Percentiles rank a stretch among this genome's conserved stretches.
Evolutionary conservation across 1,140 invertebrate genomes (phyloP).

Genomic region (Nasonia longicornis): DNA sequence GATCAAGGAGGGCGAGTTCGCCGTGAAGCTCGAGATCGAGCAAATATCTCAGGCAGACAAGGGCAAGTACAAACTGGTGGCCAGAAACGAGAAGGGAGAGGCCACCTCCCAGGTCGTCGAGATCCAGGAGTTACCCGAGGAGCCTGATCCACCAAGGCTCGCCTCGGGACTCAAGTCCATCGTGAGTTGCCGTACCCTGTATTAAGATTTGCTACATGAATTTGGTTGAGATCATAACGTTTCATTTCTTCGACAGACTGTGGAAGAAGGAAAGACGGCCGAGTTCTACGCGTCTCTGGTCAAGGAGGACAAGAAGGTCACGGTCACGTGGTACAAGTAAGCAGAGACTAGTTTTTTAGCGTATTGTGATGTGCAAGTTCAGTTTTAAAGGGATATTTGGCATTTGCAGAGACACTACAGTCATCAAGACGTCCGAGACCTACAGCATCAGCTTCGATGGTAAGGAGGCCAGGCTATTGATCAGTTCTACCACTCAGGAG

Average conservation of each 20-base stretch:
- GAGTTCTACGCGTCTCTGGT: constrained; percentile 83
- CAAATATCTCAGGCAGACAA: constrained; percentile 83
- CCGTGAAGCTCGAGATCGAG: constrained; percentile 88
- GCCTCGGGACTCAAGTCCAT: constrained; percentile 79
- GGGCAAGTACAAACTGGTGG: constrained; percentile 90
- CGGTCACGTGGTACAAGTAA: constrained; percentile 87
- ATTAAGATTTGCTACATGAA: not conserved
- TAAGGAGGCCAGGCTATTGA: constrained; percentile 80
- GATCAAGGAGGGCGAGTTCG: constrained; percentile 87
- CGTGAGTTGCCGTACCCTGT: constrained; percentile 69
- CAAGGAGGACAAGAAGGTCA: constrained; percentile 80
- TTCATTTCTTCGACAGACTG: constrained; percentile 66
- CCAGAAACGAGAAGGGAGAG: constrained; percentile 94
- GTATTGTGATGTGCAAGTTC: not conserved
- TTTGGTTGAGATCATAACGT: not conserved
- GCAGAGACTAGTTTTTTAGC: constrained; percentile 45
- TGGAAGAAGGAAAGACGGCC: constrained; percentile 81
- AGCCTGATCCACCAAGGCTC: constrained; percentile 76
- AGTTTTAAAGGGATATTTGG: constrained; percentile 10
- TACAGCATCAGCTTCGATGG: constrained; percentile 85
- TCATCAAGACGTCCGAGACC: constrained; percentile 78
- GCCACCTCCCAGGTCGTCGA: constrained; percentile 90
- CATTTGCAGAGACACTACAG: constrained; percentile 73
- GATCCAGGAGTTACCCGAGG: constrained; percentile 84
- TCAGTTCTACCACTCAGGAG: constrained; percentile 78